Evolutionary conservation across 1,140 invertebrate genomes (phyloP).

Genomic region (Gonioctena quinquepunctata): DNA sequence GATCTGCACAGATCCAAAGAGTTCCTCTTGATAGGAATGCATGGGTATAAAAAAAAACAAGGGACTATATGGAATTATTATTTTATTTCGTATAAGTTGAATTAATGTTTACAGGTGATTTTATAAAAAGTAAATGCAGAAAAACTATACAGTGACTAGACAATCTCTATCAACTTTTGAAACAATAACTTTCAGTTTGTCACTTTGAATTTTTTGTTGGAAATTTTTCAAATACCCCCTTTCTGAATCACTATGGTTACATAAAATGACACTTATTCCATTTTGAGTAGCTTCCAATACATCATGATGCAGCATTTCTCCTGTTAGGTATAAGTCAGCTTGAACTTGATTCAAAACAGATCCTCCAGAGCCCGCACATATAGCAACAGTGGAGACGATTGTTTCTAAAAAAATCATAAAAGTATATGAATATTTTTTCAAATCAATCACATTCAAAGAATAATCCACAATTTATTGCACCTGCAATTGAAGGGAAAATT

Average conservation of each 20-base stretch:
- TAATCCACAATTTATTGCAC: too few relatives aligned
- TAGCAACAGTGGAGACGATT: constrained; percentile 67
- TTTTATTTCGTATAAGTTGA: too few relatives aligned
- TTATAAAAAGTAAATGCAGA: neutral
- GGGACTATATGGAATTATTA: too few relatives aligned
- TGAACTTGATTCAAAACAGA: constrained; percentile 71
- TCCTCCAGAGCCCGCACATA: constrained; percentile 89
- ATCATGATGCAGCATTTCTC: constrained; percentile 97
- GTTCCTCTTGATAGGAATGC: too few relatives aligned
- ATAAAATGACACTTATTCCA: constrained; percentile 81
- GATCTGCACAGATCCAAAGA: too few relatives aligned
- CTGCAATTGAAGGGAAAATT: too few relatives aligned
- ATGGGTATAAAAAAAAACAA: too few relatives aligned
- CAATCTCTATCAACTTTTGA: constrained; percentile 68
- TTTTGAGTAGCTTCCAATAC: constrained; percentile 83
- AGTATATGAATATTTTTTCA: too few relatives aligned
- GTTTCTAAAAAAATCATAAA: constrained; percentile 58
- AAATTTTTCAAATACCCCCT: constrained; percentile 79
- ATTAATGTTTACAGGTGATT: neutral
- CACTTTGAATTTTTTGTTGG: constrained; percentile 57
- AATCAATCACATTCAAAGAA: too few relatives aligned
- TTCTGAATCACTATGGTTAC: constrained; percentile 95
- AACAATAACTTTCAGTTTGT: constrained; percentile 66
- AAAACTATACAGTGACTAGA: constrained; percentile 25
- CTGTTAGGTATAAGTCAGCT: constrained; percentile 85